Percentiles rank a stretch among this genome's conserved stretches.
Conservation (phyloP, 2,888 invertebrate genomes). For the Mythimna vitellina region DNA sequence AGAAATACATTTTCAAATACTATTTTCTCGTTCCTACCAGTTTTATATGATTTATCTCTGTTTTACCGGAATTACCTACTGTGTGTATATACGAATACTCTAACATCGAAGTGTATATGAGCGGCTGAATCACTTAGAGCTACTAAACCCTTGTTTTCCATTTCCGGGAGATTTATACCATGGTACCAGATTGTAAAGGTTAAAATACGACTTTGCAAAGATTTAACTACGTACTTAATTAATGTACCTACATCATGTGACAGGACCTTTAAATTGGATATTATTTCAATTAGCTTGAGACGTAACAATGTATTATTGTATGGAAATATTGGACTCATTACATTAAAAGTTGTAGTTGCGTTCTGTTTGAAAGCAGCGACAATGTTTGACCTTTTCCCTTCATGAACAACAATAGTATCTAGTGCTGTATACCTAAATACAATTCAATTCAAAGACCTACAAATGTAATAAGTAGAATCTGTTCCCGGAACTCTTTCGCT, state of each 20-base stretch:
- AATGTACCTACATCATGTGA: conserved; percentile 65
- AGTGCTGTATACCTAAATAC: conserved; percentile 59
- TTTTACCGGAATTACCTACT: conserved; percentile 30
- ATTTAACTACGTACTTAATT: conserved; percentile 57
- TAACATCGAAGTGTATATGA: conserved; percentile 23
- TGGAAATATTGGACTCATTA: conserved; percentile 86
- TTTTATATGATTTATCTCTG: conserved; percentile 50
- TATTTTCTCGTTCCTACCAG: conserved; percentile 44
- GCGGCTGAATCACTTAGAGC: conserved; percentile 22
- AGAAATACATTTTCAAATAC: conserved; percentile 55
- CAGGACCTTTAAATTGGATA: conserved; percentile 71
- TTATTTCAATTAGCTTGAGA: conserved; percentile 83
- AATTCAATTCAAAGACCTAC: conserved; percentile 58
- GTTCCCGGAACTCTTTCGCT: conserved; percentile 52
- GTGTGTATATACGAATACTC: conserved; percentile 14
- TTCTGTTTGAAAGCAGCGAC: conserved; percentile 75
- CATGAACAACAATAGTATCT: conserved; percentile 66
- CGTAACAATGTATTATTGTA: conserved; percentile 87
- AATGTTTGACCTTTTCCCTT: conserved; percentile 80
- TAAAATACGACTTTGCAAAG: conserved; percentile 49
- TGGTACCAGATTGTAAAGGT: conserved; percentile 33
- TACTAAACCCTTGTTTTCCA: conserved; percentile 40
- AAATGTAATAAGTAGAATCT: conserved; percentile 41
- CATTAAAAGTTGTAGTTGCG: conserved; percentile 76
- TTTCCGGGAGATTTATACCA: conserved; percentile 44